Conservation (phyloP, 2,888 invertebrate genomes). For the Leucoma salicis region DNA sequence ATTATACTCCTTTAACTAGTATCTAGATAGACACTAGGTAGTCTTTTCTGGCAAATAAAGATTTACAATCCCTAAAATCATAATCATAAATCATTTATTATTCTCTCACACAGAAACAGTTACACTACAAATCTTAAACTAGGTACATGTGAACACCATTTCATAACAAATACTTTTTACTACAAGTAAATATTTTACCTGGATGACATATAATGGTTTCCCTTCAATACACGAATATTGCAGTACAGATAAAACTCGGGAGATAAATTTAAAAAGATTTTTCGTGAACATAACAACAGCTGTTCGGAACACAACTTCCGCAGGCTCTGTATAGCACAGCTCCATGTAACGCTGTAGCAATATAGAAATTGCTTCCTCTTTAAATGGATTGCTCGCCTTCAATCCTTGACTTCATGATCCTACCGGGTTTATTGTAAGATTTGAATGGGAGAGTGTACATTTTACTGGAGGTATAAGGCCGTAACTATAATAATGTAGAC, state of each 20-base stretch:
- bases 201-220: no score
- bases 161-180: no score
- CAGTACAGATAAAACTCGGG: background rate
- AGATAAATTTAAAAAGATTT: conserved; percentile 9
- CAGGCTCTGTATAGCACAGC: conserved; percentile 13
- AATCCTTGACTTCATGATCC: conserved; percentile 25
- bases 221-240: background rate
- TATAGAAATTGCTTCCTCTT: conserved; percentile 33
- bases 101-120: no score
- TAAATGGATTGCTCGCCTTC: conserved; percentile 33
- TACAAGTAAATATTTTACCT: no score
- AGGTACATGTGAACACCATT: no score
- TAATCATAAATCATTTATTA: no score
- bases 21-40: no score
- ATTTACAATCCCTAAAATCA: no score
- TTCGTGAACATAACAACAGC: conserved; percentile 23
- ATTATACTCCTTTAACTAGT: no score
- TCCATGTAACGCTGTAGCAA: conserved; percentile 15
- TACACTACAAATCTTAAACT: no score
- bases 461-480: background rate
- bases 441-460: conserved; percentile 9
- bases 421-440: conserved; percentile 19
- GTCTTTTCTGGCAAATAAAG: no score
- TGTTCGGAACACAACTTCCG: conserved; percentile 21
- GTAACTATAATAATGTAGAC: background rate